Evolutionary conservation across 2,797 vertebrate species (phyloP).

Genomic region (Hemitrygon akajei): DNA sequence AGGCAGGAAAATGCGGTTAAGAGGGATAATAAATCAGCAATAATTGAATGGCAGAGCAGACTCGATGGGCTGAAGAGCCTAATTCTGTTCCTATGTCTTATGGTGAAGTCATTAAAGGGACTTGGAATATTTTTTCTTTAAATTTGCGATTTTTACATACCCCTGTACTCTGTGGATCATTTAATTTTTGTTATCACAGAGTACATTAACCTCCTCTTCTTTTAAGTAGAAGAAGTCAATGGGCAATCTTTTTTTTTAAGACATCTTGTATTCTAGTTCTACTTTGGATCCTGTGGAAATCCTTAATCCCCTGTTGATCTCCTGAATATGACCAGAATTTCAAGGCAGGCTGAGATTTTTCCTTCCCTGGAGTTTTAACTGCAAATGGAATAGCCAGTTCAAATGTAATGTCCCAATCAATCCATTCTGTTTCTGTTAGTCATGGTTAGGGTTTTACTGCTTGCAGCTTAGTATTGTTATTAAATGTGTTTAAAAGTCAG

Average conservation of each 20-base stretch:
- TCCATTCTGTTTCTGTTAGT: neutral
- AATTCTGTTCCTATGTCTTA: no score
- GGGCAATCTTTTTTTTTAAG: neutral
- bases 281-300: neutral
- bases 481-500: neutral
- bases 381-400: neutral
- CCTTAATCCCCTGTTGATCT: neutral
- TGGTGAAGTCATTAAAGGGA: no score
- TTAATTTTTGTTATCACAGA: no score
- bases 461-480: neutral
- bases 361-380: neutral
- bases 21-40: no score
- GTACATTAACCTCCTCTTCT: no score
- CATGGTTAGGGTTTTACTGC: neutral
- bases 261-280: neutral
- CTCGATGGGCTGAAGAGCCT: no score
- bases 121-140: no score
- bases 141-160: no score
- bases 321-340: neutral
- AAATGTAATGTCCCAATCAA: neutral
- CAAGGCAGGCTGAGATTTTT: neutral
- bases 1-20: no score
- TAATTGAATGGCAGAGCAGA: no score
- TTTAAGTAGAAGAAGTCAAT: no score
- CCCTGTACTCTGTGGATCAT: no score